Percentiles rank a stretch among this genome's conserved stretches.
These are phyloP conservation scores for Hippocampus zosterae DNA, from an alignment of 2,113 vertebrate genomes.

Conservation along the genomic window DNA sequence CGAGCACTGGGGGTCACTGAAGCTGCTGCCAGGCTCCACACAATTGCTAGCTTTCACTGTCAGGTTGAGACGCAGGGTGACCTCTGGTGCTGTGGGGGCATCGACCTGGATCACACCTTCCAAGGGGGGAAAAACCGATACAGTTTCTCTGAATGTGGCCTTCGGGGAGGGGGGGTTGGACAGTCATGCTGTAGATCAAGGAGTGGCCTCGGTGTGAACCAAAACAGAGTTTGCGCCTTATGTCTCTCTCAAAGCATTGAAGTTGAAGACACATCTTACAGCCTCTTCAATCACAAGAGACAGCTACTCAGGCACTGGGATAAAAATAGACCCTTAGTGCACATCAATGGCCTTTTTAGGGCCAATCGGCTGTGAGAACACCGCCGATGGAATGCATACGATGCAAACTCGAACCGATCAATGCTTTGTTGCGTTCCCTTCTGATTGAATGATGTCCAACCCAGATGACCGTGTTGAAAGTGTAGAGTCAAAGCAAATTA, in stretches of 20 bases:
- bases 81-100: slow-evolving; percentile 74
- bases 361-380: slow-evolving; percentile 28
- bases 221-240: slow-evolving; percentile 15
- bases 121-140: neutral
- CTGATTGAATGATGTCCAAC: slow-evolving; percentile 18
- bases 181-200: neutral
- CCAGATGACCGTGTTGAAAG: slow-evolving; percentile 26
- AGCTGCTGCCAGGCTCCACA: slow-evolving; percentile 69
- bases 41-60: slow-evolving; percentile 88
- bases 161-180: neutral
- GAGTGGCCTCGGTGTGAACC: slow-evolving; percentile 6
- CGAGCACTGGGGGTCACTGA: slow-evolving; percentile 78
- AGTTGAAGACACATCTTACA: slow-evolving; percentile 30
- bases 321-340: slow-evolving; percentile 54
- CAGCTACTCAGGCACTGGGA: slow-evolving; percentile 29
- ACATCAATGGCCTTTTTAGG: slow-evolving; percentile 39
- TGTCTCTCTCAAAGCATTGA: slow-evolving; percentile 20
- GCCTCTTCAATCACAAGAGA: slow-evolving; percentile 48
- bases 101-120: slow-evolving; percentile 66
- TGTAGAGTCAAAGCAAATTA: slow-evolving; percentile 35
- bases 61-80: slow-evolving; percentile 85
- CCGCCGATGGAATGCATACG: slow-evolving; percentile 5
- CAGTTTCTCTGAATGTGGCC: neutral
- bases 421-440: neutral
- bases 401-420: slow-evolving; percentile 35